Evolutionary conservation across 2,113 vertebrate species (phyloP), one percentile per base, ranked within the genome.

Genomic region (Cromileptes altivelis): DNA sequence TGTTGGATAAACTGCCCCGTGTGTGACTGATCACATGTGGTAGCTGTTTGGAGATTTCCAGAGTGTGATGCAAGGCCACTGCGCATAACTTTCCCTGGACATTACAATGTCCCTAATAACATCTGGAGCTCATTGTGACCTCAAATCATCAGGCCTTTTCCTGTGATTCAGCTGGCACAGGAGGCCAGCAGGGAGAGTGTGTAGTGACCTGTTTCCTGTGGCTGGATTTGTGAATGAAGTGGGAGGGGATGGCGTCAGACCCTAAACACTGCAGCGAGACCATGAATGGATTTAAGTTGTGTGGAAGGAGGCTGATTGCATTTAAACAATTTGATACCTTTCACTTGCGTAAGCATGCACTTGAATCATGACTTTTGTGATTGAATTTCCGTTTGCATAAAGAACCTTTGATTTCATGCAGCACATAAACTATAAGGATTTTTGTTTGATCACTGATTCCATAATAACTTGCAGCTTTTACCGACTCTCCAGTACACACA

Each of bases 201-300:
- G 78, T 82, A 84, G 84, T 82, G 85, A 85, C 88, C 87, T 52
- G 81, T 82, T 94, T 94, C 90, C 91, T 90, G 88, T 78, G 68
- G 72, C 84, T 88, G 79, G 89, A 91, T 92, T 94, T 94, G 87
- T 93, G 93, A 94, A 94, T 93, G 91, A 89, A 94, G 60, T 81
- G 74, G 85, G 81, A 89, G 75, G 78, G 85, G 82, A 85, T 81
- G 85, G 80, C 49, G 64, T 92, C 88, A 88, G 85, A 85, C 77
- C 70, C 75, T 69, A 68, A 92, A 91, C 85, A 85, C 80, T 85
- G 82, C 72, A 83, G 75, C 23, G 1, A 71, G 69, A 58, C 72
- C 72, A 56, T 88, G 88, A 90, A 86, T 85, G 84, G 81, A 80
- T 81, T 76, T 25, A 45, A 68, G 75, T 76, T 65, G 53, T 60